Percentiles rank a stretch among this genome's conserved stretches.
Evolutionary conservation across 2,797 vertebrate species (phyloP).

Genomic region (Centropyge bicolor): DNA sequence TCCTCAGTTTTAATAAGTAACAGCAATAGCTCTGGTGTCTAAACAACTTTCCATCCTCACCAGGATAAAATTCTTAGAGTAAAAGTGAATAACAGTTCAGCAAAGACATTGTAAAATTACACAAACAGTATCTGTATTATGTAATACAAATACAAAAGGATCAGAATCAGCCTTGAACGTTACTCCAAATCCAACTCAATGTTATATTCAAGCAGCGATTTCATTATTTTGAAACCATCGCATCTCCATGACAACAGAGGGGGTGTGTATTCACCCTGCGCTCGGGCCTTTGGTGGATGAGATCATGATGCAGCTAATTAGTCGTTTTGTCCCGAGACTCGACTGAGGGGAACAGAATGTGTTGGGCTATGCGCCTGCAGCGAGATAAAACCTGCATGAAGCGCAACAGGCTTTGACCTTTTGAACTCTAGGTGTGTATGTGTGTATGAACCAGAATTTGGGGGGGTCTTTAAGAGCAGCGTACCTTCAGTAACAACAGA

Average conservation of each 20-base stretch:
- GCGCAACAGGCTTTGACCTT: neutral
- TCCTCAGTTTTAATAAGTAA: neutral
- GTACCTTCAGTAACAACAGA: no score
- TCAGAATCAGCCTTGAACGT: neutral
- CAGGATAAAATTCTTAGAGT: neutral
- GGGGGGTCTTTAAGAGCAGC: neutral
- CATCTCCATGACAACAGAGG: slow-evolving; percentile 47
- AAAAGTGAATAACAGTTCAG: no score
- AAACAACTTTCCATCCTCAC: neutral
- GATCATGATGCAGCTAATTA: slow-evolving; percentile 49
- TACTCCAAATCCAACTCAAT: neutral
- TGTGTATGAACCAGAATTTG: neutral
- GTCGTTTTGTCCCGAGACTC: slow-evolving; percentile 34
- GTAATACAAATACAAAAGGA: neutral
- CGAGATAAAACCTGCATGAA: neutral
- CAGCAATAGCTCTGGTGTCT: neutral
- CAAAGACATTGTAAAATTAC: neutral
- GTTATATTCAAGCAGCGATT: slow-evolving; percentile 12
- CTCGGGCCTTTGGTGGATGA: slow-evolving; percentile 21
- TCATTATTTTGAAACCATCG: slow-evolving; percentile 41
- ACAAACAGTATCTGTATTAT: neutral
- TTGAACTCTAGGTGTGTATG: slow-evolving; percentile 31
- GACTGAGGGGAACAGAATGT: slow-evolving; percentile 31
- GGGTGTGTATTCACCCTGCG: slow-evolving; percentile 14
- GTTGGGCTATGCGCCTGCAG: neutral